Evolutionary conservation across 2,888 invertebrate species (phyloP), one percentile per base, ranked within the genome.

Genomic region (Meloe dianella): DNA sequence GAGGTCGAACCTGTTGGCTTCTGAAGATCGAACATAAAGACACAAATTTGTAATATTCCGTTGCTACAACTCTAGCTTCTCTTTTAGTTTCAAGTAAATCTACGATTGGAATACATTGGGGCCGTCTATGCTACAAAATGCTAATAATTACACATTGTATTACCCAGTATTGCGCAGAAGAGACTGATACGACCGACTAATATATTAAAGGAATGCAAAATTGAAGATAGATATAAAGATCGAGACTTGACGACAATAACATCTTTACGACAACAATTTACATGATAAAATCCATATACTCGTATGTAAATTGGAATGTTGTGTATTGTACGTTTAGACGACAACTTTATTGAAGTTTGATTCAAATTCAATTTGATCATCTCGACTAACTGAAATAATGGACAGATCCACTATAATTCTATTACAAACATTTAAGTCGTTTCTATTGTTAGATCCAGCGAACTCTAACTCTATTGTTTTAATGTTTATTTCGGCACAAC

Each of bases 401-500:
- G 68, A 65, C 70, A 65, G 69, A 66, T 69, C 72, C 69, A 69
- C 73, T 73, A 72, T 71, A 75, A 74, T 73, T 75, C 71, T 72
- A 71, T 75, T 74, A 71, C 69, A 76, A 76, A 72, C 76, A 75
- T 77, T 77, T 78, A 77, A 77, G 76, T 77, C 73, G 73, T 67
- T 54, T 62, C 72, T 71, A 74, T 76, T 75, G 75, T 74, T 66
- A 64, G 60, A 63, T 59, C 72, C 73, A 72, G 71, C 75, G 73
- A 73, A 73, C 75, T 51, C 24, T 76, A 72, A 27, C 70, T 74
- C 78, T 69, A 78, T 80, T 79, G 78, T 80, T 75, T 76, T 69
- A 74, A 74, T 77, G 77, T 80, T 80, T 77, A 79, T 79, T 79
- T 78, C 76, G 68, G 73, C 64, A 67, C 71, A 63, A 70, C 73